Evolutionary conservation across 2,113 vertebrate genomes (phyloP).

Genomic region (Myxocyprinus asiaticus): DNA sequence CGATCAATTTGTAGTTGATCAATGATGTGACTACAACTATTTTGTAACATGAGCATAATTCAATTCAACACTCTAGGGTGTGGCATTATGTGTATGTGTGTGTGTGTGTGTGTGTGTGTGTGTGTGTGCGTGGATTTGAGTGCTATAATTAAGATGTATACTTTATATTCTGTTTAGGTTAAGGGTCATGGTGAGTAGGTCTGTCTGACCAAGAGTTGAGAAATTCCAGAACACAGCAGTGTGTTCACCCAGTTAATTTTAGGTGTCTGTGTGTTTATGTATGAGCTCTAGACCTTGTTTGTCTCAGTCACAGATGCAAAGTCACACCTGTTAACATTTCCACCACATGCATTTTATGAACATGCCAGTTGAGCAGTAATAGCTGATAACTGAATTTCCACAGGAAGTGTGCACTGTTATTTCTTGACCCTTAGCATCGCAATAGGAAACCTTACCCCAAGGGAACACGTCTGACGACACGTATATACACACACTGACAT

Average conservation of each 20-base stretch:
- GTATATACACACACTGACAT: background rate
- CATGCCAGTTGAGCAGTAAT: constrained; percentile 61
- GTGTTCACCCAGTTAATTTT: constrained; percentile 49
- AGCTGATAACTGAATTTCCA: constrained; percentile 78
- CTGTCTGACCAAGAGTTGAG: constrained; percentile 65
- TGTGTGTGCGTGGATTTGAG: constrained; percentile 40
- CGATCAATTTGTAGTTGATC: background rate
- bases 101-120: background rate
- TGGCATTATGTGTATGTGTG: background rate
- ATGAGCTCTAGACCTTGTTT: constrained; percentile 23
- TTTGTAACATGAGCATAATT: background rate
- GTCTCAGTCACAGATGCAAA: constrained; percentile 5
- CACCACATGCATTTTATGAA: constrained; percentile 12
- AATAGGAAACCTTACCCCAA: too few relatives aligned
- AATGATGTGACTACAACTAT: constrained; percentile 4
- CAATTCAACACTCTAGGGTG: background rate
- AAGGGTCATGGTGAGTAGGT: constrained; percentile 64
- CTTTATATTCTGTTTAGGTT: constrained; percentile 59
- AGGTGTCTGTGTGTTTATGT: constrained; percentile 45
- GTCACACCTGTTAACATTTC: constrained; percentile 39
- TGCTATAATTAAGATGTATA: constrained; percentile 71
- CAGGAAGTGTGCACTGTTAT: constrained; percentile 67
- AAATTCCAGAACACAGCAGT: constrained; percentile 65
- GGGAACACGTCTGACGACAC: too few relatives aligned
- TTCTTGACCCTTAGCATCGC: too few relatives aligned